phyloP scores from a whole-genome alignment of 2,797 vertebrate genomes.

The Percopsis omiscomaycus region DNA sequence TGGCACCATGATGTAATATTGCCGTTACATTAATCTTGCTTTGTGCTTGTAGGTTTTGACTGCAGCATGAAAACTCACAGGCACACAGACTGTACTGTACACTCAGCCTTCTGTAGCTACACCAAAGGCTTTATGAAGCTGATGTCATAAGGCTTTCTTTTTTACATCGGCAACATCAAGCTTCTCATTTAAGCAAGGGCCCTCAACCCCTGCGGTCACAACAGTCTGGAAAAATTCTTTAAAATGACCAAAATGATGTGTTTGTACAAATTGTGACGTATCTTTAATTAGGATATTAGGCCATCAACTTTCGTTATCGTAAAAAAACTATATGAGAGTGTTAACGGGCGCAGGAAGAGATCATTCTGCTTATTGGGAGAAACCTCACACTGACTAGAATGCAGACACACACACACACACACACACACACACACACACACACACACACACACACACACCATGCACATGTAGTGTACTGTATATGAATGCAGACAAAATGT shows the following conservation, averaged over 20 bases:
- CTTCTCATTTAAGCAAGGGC: conserved; percentile 30
- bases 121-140: conserved; percentile 41
- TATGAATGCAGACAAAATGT: conserved; percentile 4
- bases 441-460: not conserved
- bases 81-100: not conserved
- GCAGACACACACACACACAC: conserved; percentile 2
- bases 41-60: too few relatives aligned
- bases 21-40: too few relatives aligned
- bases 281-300: conserved; percentile 50
- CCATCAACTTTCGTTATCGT: conserved; percentile 51
- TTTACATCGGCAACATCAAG: conserved; percentile 10
- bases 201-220: conserved; percentile 37
- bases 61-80: too few relatives aligned
- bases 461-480: not conserved
- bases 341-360: conserved; percentile 47
- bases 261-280: conserved; percentile 39
- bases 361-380: conserved; percentile 44
- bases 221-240: conserved; percentile 54
- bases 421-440: not conserved
- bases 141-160: conserved; percentile 55
- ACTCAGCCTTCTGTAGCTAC: too few relatives aligned
- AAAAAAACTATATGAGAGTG: conserved; percentile 46
- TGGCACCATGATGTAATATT: too few relatives aligned
- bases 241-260: conserved; percentile 29
- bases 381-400: conserved; percentile 31